Percentiles rank a stretch among this genome's conserved stretches.
Conservation (phyloP, 2,797 vertebrate genomes). For the Bovichtus variegatus region DNA sequence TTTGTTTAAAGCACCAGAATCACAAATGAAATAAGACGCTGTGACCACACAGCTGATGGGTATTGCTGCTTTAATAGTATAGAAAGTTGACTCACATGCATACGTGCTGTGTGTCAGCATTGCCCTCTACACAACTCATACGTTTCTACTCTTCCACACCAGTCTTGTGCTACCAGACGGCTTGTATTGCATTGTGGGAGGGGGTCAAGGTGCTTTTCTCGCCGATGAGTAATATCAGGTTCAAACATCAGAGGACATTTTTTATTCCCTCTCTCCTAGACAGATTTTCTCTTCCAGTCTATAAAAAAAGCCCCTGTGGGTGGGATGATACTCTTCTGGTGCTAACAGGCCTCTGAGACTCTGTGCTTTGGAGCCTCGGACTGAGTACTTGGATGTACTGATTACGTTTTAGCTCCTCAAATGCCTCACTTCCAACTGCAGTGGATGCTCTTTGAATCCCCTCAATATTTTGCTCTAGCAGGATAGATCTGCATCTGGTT, state of each 20-base stretch:
- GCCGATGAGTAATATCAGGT: accelerated
- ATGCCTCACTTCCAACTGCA: not conserved
- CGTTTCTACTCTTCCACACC: not conserved
- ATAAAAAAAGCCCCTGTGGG: too few relatives aligned
- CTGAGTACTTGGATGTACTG: constrained; percentile 12
- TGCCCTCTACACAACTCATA: too few relatives aligned
- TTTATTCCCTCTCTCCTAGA: not conserved
- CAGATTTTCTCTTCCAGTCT: too few relatives aligned
- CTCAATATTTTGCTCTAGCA: not conserved
- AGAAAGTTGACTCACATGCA: too few relatives aligned
- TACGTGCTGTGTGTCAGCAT: not conserved
- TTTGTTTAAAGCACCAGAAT: not conserved
- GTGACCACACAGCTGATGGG: too few relatives aligned
- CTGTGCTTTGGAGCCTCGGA: constrained; percentile 9
- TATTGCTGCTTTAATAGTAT: too few relatives aligned
- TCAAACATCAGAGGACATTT: not conserved
- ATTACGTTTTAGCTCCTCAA: not conserved
- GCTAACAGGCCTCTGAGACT: constrained; percentile 33
- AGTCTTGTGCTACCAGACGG: not conserved
- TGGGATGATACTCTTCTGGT: constrained; percentile 33
- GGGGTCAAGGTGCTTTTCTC: not conserved
- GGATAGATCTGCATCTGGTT: not conserved
- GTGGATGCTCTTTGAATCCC: not conserved
- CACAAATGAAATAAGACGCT: not conserved
- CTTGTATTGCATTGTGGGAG: not conserved